Conservation (phyloP, 2,797 vertebrate genomes). For the Pangasius djambal region DNA sequence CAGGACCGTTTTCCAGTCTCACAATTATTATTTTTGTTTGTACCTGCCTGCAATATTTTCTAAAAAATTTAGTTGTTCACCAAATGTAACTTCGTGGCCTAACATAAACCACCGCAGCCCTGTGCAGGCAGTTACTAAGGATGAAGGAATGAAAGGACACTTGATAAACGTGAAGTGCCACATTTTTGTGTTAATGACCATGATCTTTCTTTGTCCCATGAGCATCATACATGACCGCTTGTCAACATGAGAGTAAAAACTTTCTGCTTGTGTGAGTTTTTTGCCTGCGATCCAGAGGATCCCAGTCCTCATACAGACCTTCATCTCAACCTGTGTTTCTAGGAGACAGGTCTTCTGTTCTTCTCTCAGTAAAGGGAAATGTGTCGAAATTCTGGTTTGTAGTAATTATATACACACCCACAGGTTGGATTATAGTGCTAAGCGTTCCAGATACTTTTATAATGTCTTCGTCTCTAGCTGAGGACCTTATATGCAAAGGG, state of each 20-base stretch:
- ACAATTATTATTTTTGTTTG: too few relatives aligned
- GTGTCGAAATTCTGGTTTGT: too few relatives aligned
- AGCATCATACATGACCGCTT: too few relatives aligned
- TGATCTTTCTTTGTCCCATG: too few relatives aligned
- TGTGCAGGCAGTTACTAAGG: not conserved
- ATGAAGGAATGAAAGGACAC: not conserved
- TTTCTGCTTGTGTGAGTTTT: not conserved
- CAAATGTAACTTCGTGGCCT: not conserved
- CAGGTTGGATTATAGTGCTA: not conserved
- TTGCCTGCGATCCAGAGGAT: not conserved
- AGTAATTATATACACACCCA: not conserved
- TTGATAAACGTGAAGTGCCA: too few relatives aligned
- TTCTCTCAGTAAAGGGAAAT: not conserved
- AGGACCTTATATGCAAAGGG: not conserved
- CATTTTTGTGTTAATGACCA: too few relatives aligned
- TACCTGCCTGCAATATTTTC: too few relatives aligned
- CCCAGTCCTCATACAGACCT: not conserved
- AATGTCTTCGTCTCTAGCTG: not conserved
- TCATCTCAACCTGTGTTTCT: not conserved
- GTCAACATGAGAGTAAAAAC: not conserved
- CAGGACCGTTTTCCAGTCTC: not conserved
- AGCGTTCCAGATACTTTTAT: not conserved
- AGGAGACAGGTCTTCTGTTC: not conserved
- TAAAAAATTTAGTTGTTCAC: too few relatives aligned
- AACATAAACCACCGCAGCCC: not conserved